Evolutionary conservation across 2,113 vertebrate species (phyloP), one percentile per base, ranked within the genome.

Genomic region (Egretta garzetta): DNA sequence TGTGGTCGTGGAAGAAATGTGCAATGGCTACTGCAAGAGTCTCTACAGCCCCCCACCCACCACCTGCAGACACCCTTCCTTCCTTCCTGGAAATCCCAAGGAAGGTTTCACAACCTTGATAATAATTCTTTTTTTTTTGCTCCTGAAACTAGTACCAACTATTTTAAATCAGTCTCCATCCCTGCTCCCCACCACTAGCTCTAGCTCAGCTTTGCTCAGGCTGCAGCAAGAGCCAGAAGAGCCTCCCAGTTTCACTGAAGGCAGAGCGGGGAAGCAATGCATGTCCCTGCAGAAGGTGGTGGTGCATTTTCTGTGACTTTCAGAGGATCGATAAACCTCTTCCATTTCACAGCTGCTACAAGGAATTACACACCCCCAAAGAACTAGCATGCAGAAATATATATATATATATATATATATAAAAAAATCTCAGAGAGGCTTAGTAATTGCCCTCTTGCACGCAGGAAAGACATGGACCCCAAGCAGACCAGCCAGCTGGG

Each of bases 11-110:
- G 76, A 86, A 94, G 58, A 79, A 86, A 32, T 8, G 17, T 45
- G 47, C 68, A 76, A 19, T 26, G 30, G 47, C 80, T 73, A 11
- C 55, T 35, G 47, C 4, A 1, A 15, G 68, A 33, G 68, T 14
- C 62, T 55, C 19, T 49, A 7, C 39, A 82, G 45, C 55, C 41
- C 41, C 39, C 32, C 21, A 30, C 43, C 39, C 49, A 39, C 32
- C 21, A 30, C 43, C 45, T 0, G 1, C 77, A 75, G 71, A 4
- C 71, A 10, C 2, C 0, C n/a, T 71, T 30, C 4, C 30, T 19
- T 63, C 80, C 32, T 50, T 32, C 63, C 59, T 87, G 82, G 68
- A 88, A 84, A 55, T 45, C 77, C 68, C 13, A 24, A 39, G 55
- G 45, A 43, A 76, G 43, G 43, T 45, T 55, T 83, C n/a, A 49